A percentile compares a stretch with the other conserved stretches of the same genome.
These are phyloP conservation scores for Nemurella pictetii DNA, from an alignment of 2,888 invertebrate species.

Conservation along the genomic window DNA sequence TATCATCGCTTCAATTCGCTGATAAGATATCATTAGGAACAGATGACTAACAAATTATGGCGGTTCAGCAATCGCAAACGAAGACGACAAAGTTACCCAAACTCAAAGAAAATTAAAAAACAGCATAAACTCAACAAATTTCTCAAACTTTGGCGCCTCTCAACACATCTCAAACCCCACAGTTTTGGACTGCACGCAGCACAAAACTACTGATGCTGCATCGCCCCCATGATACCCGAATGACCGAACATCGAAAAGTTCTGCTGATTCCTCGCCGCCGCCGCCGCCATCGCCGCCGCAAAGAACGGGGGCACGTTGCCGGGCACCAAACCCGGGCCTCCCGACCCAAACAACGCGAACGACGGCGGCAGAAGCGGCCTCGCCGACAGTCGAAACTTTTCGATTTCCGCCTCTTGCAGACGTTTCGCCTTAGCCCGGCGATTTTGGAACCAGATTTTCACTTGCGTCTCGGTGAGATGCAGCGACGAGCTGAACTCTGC, in stretches of 20 bases:
- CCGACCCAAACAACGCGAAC: constrained; percentile 51
- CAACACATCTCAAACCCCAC: neutral
- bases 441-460: constrained; percentile 94
- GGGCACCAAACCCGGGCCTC: constrained; percentile 47
- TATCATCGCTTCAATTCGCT: too few species aligned
- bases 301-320: constrained; percentile 63
- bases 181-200: neutral
- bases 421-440: constrained; percentile 94
- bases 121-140: neutral
- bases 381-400: constrained; percentile 78
- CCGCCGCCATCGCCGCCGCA: constrained; percentile 62
- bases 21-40: too few species aligned
- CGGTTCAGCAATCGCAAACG: too few species aligned
- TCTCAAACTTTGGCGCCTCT: neutral
- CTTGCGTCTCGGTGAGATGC: constrained; percentile 91
- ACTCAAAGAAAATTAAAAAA: neutral
- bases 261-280: constrained; percentile 55
- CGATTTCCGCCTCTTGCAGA: constrained; percentile 92
- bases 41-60: too few species aligned
- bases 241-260: constrained; percentile 26
- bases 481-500: constrained; percentile 92
- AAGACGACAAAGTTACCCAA: neutral
- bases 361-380: constrained; percentile 58
- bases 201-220: constrained; percentile 34
- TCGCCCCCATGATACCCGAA: constrained; percentile 30